Percentiles rank a stretch among this genome's conserved stretches.
Evolutionary conservation across 2,113 vertebrate genomes (phyloP).

Genomic region (Hemiprocne comata): DNA sequence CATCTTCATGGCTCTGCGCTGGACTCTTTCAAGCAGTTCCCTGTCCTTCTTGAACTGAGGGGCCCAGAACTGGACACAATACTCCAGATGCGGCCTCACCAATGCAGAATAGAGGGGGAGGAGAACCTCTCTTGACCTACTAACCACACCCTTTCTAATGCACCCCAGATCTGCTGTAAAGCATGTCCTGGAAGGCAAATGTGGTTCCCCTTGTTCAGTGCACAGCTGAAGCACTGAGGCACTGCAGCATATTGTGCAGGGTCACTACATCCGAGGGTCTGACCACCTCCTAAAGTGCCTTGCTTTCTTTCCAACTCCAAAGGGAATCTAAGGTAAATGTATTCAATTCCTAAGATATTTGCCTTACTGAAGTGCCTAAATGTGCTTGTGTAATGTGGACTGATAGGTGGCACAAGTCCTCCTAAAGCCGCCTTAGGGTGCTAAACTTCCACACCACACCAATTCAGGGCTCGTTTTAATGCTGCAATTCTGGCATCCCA

Average conservation of each 20-base stretch:
- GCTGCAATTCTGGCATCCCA: neutral
- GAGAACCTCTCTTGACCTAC: no score
- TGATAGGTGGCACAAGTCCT: conserved; percentile 10
- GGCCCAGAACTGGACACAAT: no score
- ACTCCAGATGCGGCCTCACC: no score
- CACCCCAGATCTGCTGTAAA: neutral
- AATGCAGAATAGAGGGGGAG: no score
- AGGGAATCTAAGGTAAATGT: neutral
- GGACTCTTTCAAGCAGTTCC: no score
- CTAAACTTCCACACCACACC: neutral
- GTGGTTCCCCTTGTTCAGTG: neutral
- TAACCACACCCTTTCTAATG: no score
- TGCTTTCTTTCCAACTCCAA: neutral
- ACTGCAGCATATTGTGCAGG: accelerated
- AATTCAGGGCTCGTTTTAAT: neutral
- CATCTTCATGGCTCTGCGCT: no score
- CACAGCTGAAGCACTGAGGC: neutral
- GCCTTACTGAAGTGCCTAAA: neutral
- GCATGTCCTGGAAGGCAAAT: neutral
- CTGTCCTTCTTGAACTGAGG: no score
- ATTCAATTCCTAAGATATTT: neutral
- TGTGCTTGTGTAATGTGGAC: neutral
- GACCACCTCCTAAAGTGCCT: neutral
- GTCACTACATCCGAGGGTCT: neutral
- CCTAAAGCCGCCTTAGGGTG: neutral